These are phyloP conservation scores for Triplophysa tibetana DNA, from an alignment of 2,113 vertebrate species.

Conservation along the genomic window DNA sequence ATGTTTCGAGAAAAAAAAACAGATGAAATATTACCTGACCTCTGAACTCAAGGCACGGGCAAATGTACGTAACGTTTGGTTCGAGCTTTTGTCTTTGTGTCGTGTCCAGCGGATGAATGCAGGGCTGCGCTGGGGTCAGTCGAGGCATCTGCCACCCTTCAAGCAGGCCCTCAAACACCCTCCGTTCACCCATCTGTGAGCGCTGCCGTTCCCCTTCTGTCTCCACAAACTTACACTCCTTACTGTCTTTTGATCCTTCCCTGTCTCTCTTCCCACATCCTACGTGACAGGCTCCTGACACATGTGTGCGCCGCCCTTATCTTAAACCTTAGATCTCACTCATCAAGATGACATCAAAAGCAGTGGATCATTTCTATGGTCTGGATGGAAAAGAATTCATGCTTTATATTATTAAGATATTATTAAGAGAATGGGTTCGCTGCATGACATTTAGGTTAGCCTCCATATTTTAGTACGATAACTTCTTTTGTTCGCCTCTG, in stretches of 20 bases:
- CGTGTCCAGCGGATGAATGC: slow-evolving; percentile 66
- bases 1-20: not conserved
- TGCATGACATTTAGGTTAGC: too few relatives aligned
- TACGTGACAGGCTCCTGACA: slow-evolving; percentile 41
- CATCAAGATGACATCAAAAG: not conserved
- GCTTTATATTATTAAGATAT: too few relatives aligned
- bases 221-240: slow-evolving; percentile 30
- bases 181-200: slow-evolving; percentile 71
- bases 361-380: too few relatives aligned
- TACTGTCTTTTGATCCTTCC: slow-evolving; percentile 15
- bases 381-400: too few relatives aligned
- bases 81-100: slow-evolving; percentile 68
- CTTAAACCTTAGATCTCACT: slow-evolving; percentile 9
- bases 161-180: slow-evolving; percentile 55
- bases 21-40: slow-evolving; percentile 55
- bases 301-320: not conserved
- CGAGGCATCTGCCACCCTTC: slow-evolving; percentile 72
- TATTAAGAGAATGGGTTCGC: too few relatives aligned
- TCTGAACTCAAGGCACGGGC: slow-evolving; percentile 65
- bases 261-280: slow-evolving; percentile 4
- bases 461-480: too few relatives aligned
- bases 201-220: slow-evolving; percentile 65
- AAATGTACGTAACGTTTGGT: slow-evolving; percentile 71
- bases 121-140: slow-evolving; percentile 67
- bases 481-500: too few relatives aligned